These are phyloP conservation scores for Clarias laeviceps DNA, from an alignment of 2,797 vertebrate species.

Conservation along the genomic window DNA sequence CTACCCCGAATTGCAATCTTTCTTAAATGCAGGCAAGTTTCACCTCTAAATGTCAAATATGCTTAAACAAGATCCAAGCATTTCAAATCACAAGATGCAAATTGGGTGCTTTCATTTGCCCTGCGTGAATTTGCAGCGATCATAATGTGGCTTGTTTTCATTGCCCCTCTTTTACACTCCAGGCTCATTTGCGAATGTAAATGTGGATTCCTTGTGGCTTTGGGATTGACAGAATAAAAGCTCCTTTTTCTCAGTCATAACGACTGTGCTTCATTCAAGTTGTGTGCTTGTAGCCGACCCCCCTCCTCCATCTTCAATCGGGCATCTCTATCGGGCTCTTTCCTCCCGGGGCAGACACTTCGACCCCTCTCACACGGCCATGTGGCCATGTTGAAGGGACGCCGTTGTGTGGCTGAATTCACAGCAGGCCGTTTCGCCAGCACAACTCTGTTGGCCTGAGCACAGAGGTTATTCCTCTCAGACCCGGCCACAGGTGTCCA, in stretches of 20 bases:
- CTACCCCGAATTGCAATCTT: conserved; percentile 36
- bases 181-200: conserved; percentile 60
- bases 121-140: conserved; percentile 38
- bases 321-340: conserved; percentile 51
- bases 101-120: conserved; percentile 43
- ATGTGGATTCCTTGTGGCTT: conserved; percentile 42
- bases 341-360: conserved; percentile 53
- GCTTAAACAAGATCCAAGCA: conserved; percentile 27
- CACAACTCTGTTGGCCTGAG: conserved; percentile 52
- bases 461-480: conserved; percentile 63
- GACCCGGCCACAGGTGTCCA: conserved; percentile 65
- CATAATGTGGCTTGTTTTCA: conserved; percentile 43
- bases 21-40: conserved; percentile 30
- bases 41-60: conserved; percentile 33
- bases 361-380: conserved; percentile 58
- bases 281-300: conserved; percentile 17
- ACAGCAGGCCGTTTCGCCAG: conserved; percentile 47
- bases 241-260: conserved; percentile 58
- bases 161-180: conserved; percentile 38
- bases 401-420: conserved; percentile 49
- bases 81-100: conserved; percentile 49
- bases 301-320: conserved; percentile 53
- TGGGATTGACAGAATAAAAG: conserved; percentile 57
- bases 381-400: conserved; percentile 51
- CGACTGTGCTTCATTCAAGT: conserved; percentile 57